phyloP scores from a whole-genome alignment of 2,888 invertebrate species.

The Caenorhabditis angaria region DNA sequence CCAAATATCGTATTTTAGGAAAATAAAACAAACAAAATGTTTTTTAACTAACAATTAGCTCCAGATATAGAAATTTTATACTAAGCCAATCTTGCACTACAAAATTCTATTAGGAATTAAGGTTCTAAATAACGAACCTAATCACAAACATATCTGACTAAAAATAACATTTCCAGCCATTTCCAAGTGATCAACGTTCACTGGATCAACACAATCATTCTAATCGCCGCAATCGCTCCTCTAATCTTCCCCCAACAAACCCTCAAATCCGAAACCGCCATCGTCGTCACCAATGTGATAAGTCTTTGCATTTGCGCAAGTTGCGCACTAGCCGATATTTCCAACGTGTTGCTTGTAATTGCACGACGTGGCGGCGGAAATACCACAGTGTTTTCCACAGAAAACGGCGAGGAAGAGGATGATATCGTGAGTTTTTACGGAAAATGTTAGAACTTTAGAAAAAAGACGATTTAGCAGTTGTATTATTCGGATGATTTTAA shows the following conservation, averaged over 20 bases:
- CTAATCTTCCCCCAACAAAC: conserved; percentile 21
- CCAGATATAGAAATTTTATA: too few species aligned
- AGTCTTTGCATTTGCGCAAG: conserved; percentile 33
- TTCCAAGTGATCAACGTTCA: conserved; percentile 41
- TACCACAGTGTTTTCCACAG: conserved; percentile 19
- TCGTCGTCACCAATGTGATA: conserved; percentile 29
- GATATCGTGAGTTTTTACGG: conserved; percentile 24
- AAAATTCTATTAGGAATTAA: too few species aligned
- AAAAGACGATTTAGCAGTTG: conserved; percentile 13
- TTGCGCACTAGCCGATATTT: conserved; percentile 31
- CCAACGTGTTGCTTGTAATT: conserved; percentile 16
- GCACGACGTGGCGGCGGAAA: conserved; percentile 18
- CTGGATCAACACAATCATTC: conserved; percentile 38
- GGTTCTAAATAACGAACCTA: neutral
- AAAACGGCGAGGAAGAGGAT: conserved; percentile 25
- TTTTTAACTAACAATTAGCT: too few species aligned
- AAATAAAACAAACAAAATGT: too few species aligned
- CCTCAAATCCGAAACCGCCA: conserved; percentile 28
- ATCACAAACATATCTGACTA: too few species aligned
- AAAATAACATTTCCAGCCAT: conserved; percentile 22
- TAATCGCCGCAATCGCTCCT: conserved; percentile 29
- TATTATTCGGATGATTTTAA: neutral
- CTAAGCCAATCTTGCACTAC: too few species aligned
- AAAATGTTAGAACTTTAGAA: too few species aligned
- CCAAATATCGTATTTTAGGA: too few species aligned